Conservation (phyloP, 2,113 vertebrate species). For the Onychorhynchus coronatus region DNA sequence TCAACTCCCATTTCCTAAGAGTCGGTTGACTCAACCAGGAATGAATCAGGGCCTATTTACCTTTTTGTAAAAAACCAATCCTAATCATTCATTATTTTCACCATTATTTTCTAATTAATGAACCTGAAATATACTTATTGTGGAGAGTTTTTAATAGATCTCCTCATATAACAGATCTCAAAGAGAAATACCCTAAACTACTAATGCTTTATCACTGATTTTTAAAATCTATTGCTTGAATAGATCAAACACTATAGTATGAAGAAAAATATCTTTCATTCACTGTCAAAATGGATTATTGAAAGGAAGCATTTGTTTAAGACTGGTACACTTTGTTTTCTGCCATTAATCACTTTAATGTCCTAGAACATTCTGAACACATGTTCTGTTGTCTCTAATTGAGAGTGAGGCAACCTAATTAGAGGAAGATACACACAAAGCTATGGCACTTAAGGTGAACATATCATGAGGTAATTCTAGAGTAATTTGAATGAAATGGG, state of each 20-base stretch:
- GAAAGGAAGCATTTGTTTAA: background rate
- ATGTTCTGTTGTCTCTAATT: background rate
- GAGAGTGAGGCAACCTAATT: background rate
- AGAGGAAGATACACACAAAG: background rate
- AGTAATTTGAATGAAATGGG: background rate
- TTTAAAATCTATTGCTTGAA: background rate
- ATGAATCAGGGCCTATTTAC: background rate
- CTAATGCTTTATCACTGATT: background rate
- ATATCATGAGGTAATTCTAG: background rate
- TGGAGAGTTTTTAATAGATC: background rate
- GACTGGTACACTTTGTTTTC: background rate
- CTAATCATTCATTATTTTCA: background rate
- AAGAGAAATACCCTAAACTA: background rate
- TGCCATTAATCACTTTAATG: background rate
- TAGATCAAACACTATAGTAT: background rate
- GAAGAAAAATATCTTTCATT: background rate
- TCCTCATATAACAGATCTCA: background rate
- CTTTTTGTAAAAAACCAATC: background rate
- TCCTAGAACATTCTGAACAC: constrained; percentile 33
- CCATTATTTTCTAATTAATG: background rate
- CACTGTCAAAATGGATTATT: background rate
- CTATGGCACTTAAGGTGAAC: background rate
- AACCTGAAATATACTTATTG: background rate
- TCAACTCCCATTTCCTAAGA: too few species aligned
- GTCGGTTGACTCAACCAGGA: background rate